Base-by-base conservation (phyloP, 2,888 invertebrate species). In the Pyralis farinalis region DNA sequence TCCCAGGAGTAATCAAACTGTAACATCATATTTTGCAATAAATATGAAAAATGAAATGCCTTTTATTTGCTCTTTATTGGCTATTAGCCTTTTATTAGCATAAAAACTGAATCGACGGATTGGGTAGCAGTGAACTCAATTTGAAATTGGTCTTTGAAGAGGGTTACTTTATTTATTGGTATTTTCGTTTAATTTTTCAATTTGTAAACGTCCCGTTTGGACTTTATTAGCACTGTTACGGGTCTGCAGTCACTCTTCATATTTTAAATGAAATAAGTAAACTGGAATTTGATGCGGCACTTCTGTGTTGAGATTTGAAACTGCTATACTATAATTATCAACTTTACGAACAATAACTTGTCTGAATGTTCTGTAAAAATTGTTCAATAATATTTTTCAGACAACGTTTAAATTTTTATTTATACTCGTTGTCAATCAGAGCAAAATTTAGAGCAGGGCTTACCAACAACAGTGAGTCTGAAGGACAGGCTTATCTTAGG, bases 401-500 rank as follows among this genome's bases (percentile, higher is more conserved):
- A n/a, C n/a, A n/a, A n/a, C n/a, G n/a, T n/a, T n/a, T n/a, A n/a
- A n/a, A n/a, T n/a, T n/a, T n/a, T n/a, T n/a, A n/a, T n/a, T n/a
- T n/a, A n/a, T n/a, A n/a, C n/a, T n/a, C n/a, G n/a, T n/a, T n/a
- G n/a, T n/a, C n/a, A n/a, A n/a, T n/a, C n/a, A n/a, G n/a, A n/a
- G n/a, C n/a, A n/a, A n/a, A n/a, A n/a, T n/a, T 16, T 16, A 16
- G 4, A 16, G 2, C 16, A 16, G 16, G 45, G 91, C 94, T 91
- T 72, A 95, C 95, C 94, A 43, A 95, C 94, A 63, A 95, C 95
- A 58, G 92, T 94, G 37, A 95, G 91, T 61, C 92, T 91, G 71
- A 94, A 95, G 8, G 94, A 84, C 37, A 86, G 55, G 73, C 96
- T 96, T 84, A 96, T 96, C 88, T 97, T 97, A 42, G 97, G 97